These are phyloP conservation scores for Philotrypesis tridentata DNA, from an alignment of 1,140 invertebrate species.

Conservation along the genomic window DNA sequence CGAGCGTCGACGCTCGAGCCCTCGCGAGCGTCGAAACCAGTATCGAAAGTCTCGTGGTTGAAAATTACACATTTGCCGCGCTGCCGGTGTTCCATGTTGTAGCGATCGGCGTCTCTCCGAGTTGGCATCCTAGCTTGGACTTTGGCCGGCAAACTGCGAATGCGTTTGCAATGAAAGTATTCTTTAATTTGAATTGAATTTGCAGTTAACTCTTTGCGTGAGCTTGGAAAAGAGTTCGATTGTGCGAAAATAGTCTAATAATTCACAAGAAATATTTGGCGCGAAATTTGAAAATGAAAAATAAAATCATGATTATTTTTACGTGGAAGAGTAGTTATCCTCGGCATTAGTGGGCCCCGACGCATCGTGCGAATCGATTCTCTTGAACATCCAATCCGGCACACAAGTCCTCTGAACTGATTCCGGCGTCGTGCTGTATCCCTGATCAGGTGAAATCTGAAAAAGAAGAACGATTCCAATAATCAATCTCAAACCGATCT, in stretches of 20 bases:
- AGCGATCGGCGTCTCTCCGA: constrained; percentile 69
- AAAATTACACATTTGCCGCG: constrained; percentile 84
- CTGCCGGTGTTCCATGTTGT: constrained; percentile 80
- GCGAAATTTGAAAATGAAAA: constrained; percentile 19
- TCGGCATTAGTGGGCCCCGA: neutral
- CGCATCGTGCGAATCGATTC: constrained; percentile 21
- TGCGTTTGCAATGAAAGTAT: neutral
- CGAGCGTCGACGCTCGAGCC: constrained; percentile 61
- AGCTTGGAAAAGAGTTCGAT: too few relatives aligned
- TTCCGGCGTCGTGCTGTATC: constrained; percentile 49
- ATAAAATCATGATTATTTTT: too few relatives aligned
- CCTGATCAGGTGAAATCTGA: constrained; percentile 53
- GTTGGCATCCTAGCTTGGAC: constrained; percentile 59
- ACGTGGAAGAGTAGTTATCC: constrained; percentile 30
- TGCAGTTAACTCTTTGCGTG: too few relatives aligned
- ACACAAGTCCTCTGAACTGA: constrained; percentile 23
- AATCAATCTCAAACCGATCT: too few relatives aligned
- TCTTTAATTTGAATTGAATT: too few relatives aligned
- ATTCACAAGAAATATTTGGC: too few relatives aligned
- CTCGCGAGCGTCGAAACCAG: constrained; percentile 53
- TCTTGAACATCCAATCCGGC: constrained; percentile 50
- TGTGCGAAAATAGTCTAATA: too few relatives aligned
- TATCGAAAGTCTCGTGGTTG: constrained; percentile 80
- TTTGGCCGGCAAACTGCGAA: constrained; percentile 15
- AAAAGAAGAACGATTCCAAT: neutral